Evolutionary conservation across 2,888 invertebrate species (phyloP), one percentile per base, ranked within the genome.

Genomic region (Troides helena): DNA sequence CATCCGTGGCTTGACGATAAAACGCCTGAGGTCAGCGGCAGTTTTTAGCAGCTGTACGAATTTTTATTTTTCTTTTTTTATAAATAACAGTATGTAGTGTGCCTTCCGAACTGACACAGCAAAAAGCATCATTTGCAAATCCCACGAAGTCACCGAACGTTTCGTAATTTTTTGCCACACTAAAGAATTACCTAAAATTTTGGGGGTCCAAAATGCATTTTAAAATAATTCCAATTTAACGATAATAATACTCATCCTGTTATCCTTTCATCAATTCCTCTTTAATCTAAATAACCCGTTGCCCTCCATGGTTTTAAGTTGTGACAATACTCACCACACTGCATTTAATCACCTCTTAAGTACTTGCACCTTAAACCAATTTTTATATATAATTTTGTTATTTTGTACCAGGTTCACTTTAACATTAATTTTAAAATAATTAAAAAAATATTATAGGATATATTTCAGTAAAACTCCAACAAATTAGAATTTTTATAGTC

Each of bases 21-120:
- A 93, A 84, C 87, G 93, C 79, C 86, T 93, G 90, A 93, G 93
- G 93, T 93, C 91, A 92, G 93, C 86, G 85, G 87, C 53, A 84
- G 85, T 86, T 89, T 88, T 88, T 85, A 85, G 78, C 79, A 81
- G 86, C 89, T 88, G 89, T 89, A 87, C 87, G 89, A 87, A 86
- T 86, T 88, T 83, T 81, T 77, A 77, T 77, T 36, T 58, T 58
- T 59, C 59, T 80, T 81, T 77, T 81, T 77, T 81, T 77, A 79
- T 75, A 74, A 77, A 78, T 81, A 83, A 86, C 85, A 77, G 86
- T 86, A 89, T 87, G 85, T 91, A 90, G 91, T 90, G 89, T 88
- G 89, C 89, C 85, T 88, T 84, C 83, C 80, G 81, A 85, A 89
- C 86, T 92, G 87, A 90, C 91, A 91, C 89, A 80, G 86, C 87